Evolutionary conservation across 2,888 invertebrate species (phyloP), one percentile per base, ranked within the genome.

Genomic region (Apamea anceps): DNA sequence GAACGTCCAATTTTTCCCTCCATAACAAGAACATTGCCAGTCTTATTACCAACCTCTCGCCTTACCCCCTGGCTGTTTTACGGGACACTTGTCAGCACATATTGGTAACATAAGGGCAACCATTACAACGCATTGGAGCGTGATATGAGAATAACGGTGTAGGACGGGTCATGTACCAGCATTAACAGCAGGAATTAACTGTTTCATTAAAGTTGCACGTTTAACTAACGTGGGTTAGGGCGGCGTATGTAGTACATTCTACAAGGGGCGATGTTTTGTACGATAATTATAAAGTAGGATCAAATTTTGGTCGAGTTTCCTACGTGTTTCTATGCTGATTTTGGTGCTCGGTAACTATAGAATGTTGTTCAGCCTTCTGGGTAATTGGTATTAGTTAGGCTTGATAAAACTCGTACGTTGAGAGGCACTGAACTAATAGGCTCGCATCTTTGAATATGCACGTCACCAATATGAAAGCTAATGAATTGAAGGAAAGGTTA

Each of bases 171-270:
- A 77, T 87, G 86, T 87, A 81, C 84, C 77, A 72, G 72, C 75
- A 84, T 88, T 87, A 89, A 83, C 81, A 81, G 75, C 86, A 87
- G 85, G 85, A 91, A 91, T 92, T 90, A 91, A 91, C 92, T 88
- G 89, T 92, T 92, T 91, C 91, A 93, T 93, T 93, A 92, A 93
- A 92, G 85, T 92, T 91, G 82, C 86, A 87, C 84, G 88, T 85
- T 88, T 80, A 77, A 75, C 82, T 86, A 85, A 76, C 85, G 75
- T 71, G 77, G 81, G 79, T 80, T 85, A 77, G 85, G 77, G 82
- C 78, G 37, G 62, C 48, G 48, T 77, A 77, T 63, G 67, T 76
- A 75, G 2, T 32, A 32, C 54, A 51, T 60, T 60, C n/a, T 84
- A 83, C 75, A 73, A 77, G 72, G 66, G 83, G 78, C 75, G 28